A percentile compares a stretch with the other conserved stretches of the same genome.
Evolutionary conservation across 2,113 vertebrate genomes (phyloP).

Genomic region (Ascaphus truei): DNA sequence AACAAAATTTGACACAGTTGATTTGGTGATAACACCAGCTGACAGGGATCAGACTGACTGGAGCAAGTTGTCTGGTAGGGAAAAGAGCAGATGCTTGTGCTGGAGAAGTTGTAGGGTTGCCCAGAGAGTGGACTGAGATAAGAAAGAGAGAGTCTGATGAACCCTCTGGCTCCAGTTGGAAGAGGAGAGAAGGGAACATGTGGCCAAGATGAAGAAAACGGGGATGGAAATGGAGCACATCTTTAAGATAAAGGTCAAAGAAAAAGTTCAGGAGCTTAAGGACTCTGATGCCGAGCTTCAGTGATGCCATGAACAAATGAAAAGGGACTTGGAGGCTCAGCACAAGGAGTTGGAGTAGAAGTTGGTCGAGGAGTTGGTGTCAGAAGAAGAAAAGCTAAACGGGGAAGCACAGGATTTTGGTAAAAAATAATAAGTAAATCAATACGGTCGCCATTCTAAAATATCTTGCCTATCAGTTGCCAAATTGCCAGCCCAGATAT

Average conservation of each 20-base stretch:
- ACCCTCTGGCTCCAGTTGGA: conserved; percentile 77
- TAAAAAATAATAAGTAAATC: conserved; percentile 99
- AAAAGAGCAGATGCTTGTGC: no score
- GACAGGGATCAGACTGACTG: no score
- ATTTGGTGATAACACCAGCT: no score
- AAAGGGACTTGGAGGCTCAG: conserved; percentile 72
- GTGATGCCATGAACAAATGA: conserved; percentile 73
- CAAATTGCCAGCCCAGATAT: conserved; percentile 85
- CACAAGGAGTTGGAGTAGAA: conserved; percentile 77
- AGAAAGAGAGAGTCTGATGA: no score
- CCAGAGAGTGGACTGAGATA: no score
- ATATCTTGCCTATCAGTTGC: conserved; percentile 68
- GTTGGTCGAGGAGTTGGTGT: conserved; percentile 59
- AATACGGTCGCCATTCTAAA: conserved; percentile 98
- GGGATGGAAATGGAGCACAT: conserved; percentile 79
- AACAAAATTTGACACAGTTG: no score
- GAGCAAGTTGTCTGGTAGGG: no score
- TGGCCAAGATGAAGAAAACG: conserved; percentile 81
- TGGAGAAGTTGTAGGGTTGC: no score
- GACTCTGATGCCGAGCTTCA: conserved; percentile 76
- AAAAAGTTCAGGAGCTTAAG: conserved; percentile 78
- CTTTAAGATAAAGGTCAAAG: conserved; percentile 78
- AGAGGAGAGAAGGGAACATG: conserved; percentile 71
- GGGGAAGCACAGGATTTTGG: conserved; percentile 89
- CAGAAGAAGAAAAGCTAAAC: conserved; percentile 66